Evolutionary conservation across 2,113 vertebrate genomes (phyloP).

Genomic region (Epinephelus moara): DNA sequence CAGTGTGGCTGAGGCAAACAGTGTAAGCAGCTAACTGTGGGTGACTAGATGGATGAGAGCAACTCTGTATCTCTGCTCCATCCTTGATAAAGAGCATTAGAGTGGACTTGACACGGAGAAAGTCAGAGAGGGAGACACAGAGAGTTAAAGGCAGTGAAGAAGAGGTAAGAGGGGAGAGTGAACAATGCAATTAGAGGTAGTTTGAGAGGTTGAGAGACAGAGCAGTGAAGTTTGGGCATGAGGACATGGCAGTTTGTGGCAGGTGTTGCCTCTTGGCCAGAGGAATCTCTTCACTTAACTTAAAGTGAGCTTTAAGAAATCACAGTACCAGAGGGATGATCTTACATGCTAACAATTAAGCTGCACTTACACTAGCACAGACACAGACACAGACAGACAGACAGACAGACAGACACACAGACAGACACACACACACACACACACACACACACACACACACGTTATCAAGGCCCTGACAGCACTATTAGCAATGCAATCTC

Average conservation of each 20-base stretch:
- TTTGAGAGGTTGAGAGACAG: background rate
- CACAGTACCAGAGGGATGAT: background rate
- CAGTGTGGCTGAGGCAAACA: slow-evolving; percentile 12
- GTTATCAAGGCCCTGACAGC: slow-evolving; percentile 2
- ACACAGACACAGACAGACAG: background rate
- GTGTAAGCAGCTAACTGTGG: slow-evolving; percentile 3
- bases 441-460: too few species aligned
- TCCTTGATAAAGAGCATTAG: slow-evolving; percentile 48
- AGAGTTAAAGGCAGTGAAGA: slow-evolving; percentile 5
- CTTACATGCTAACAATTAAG: slow-evolving; percentile 5
- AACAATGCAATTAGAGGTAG: background rate
- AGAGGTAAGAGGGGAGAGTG: background rate
- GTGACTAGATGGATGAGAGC: slow-evolving; percentile 12
- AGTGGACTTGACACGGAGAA: slow-evolving; percentile 13
- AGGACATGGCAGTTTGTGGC: slow-evolving; percentile 4
- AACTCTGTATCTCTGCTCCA: slow-evolving; percentile 19
- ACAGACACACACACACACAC: too few species aligned
- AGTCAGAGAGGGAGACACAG: background rate
- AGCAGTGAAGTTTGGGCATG: slow-evolving; percentile 4
- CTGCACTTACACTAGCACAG: background rate
- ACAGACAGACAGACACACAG: background rate
- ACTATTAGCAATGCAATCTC: background rate
- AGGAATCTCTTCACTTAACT: background rate
- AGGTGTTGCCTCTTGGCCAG: slow-evolving; percentile 7
- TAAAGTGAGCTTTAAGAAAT: background rate